Evolutionary conservation across 2,888 invertebrate genomes (phyloP), one percentile per base, ranked within the genome.

Genomic region (Cephus spinipes): DNA sequence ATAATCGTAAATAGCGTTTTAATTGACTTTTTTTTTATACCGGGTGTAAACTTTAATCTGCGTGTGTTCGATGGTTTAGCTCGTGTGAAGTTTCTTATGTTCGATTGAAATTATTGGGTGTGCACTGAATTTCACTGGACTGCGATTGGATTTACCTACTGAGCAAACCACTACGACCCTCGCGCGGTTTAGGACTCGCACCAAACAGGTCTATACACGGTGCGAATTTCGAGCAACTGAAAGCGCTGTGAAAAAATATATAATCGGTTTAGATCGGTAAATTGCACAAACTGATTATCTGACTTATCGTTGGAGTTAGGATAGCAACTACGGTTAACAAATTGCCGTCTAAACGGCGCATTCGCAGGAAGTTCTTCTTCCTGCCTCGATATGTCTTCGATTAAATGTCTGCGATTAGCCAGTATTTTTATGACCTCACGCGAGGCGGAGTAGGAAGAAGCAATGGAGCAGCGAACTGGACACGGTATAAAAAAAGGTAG

Each of bases 351-450:
- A 55, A 23, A 9, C 55, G 55, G 55, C 23, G 55, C 23, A 55
- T 55, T 55, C 23, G 23, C 55, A 55, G 15, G 55, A 55, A 55
- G 55, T 9, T 9, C 55, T 23, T 55, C 55, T 23, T 55, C 55
- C 55, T 55, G 55, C 55, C 55, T 23, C 9, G 55, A 55, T 55
- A 55, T 55, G 55, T 55, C 23, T 55, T 55, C 55, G 55, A 55
- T 55, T 23, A 55, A 55, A 23, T 31, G 71, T 31, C 32, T 12
- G 23, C 33, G 31, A 71, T 71, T 32, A 71, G 31, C 33, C 12
- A 33, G 74, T 23, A 32, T 35, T 74, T 74, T 74, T 74, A 74
- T 74, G 74, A 74, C 34, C 74, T 74, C 74, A 33, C 23, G 55
- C 55, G 9, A 55, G 55, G 55, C 55, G 55, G 23, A 55, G 55